Evolutionary conservation across 37 sponge, comb jelly and placozoan species (phyloP), one percentile per base, ranked within the genome.

Genomic region (Theonella swinhoei): DNA sequence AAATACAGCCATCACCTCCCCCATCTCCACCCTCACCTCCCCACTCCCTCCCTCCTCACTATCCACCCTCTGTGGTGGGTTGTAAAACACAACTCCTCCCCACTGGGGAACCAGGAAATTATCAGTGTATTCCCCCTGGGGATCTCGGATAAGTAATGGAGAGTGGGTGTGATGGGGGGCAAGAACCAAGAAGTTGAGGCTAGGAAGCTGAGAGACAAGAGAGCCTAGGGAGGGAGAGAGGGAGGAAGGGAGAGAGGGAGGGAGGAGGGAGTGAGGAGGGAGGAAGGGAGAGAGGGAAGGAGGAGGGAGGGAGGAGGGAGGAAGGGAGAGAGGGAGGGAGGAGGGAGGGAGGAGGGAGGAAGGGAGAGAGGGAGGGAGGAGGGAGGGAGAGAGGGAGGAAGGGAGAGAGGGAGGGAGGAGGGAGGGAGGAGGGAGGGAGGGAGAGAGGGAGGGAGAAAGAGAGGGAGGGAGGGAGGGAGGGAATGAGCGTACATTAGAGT

Each of bases 21-120:
- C 71, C 87, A 92, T 87, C 42, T 76, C 74, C 30, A 92, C 82
- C 5, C 4, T 32, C 2, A 47, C 24, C 4, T 64, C 47, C 9
- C 4, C 39, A 5, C 33, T 8, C 22, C 35, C 78, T 22, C 22
- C 63, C 63, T 62, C 39, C 24, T 69, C 25, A 1, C 58, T 64
- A 39, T 63, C 31, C 22, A 62, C 30, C n/a, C n/a, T 17, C 4
- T 85, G 70, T 2, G 34, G 34, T 25, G 61, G 83, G 64, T 91
- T 94, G 60, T 81, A 88, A 28, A 95, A 39, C 28, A 89, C 80
- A 38, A 95, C 72, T 0, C 96, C 96, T 28, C 96, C 96, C 96
- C 96, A 95, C 70, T 90, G 92, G 39, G 90, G 93, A 28, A 89
- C 81, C 17, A 95, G 80, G 36, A 91, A 95, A 32, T 62, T 40